Conservation (phyloP, 2,113 vertebrate species). For the Alces alces region DNA sequence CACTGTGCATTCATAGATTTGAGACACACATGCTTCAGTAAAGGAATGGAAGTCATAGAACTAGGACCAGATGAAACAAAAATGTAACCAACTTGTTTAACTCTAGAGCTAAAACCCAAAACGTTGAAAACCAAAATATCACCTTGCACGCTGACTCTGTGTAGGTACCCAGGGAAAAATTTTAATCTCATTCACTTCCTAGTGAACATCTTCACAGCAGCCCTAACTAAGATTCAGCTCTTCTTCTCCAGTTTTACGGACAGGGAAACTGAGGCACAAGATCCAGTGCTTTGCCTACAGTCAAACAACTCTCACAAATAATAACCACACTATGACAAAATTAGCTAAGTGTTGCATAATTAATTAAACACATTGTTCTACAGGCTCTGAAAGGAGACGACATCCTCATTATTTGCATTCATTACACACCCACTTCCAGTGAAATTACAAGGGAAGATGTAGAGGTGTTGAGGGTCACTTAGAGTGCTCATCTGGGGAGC, state of each 20-base stretch:
- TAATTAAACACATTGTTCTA: background rate
- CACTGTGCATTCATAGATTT: background rate
- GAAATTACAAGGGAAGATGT: background rate
- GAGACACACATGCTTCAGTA: too few relatives aligned
- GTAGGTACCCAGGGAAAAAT: too few relatives aligned
- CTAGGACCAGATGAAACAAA: accelerated
- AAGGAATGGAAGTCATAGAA: too few relatives aligned
- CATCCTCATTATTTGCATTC: background rate
- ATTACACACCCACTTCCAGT: background rate
- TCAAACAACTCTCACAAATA: background rate
- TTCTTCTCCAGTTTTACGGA: background rate
- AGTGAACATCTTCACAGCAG: background rate
- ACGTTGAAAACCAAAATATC: background rate
- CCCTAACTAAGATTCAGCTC: background rate
- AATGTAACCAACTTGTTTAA: background rate
- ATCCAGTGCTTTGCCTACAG: background rate
- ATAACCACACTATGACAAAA: background rate
- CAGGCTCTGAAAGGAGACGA: background rate
- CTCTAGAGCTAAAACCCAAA: background rate
- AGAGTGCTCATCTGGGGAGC: background rate
- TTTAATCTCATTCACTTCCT: background rate
- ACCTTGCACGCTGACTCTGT: too few relatives aligned
- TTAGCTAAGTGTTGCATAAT: background rate
- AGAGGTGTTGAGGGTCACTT: background rate
- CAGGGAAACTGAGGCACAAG: background rate